Percentiles rank a stretch among this genome's conserved stretches.
Evolutionary conservation across 2,113 vertebrate species (phyloP).

Genomic region (Triplophysa dalaica): DNA sequence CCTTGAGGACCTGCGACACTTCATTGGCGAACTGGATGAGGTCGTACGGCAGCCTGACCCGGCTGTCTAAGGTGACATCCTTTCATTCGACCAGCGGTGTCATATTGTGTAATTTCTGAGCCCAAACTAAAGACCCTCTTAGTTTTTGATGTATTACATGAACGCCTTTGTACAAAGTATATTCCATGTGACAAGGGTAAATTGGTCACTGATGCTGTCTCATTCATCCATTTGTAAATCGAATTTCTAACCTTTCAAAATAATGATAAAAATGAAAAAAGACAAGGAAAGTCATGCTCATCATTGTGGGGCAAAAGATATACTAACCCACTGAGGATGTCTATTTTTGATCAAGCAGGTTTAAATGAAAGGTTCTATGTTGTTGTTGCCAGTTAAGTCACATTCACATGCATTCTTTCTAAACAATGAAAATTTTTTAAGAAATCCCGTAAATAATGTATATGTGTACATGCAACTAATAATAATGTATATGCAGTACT

Average conservation of each 20-base stretch:
- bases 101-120: not conserved
- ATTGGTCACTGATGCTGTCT: not conserved
- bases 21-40: conserved; percentile 88
- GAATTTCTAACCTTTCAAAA: conserved; percentile 18
- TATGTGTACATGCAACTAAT: conserved; percentile 11
- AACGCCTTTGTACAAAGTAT: not conserved
- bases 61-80: conserved; percentile 41
- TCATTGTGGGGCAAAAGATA: not conserved
- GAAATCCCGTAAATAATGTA: not conserved
- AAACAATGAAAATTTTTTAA: not conserved
- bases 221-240: conserved; percentile 1
- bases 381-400: not conserved
- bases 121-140: not conserved
- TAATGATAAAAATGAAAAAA: conserved; percentile 13
- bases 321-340: not conserved
- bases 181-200: not conserved
- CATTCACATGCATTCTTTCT: not conserved
- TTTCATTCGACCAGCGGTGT: conserved; percentile 26
- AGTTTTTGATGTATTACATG: conserved; percentile 19
- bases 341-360: not conserved
- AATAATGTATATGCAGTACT: not conserved
- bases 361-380: conserved; percentile 7
- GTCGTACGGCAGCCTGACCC: conserved; percentile 69
- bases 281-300: not conserved
- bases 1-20: conserved; percentile 91